A percentile compares a stretch with the other conserved stretches of the same genome.
Conservation (phyloP, 2,797 vertebrate species). For the Danio choprae region DNA sequence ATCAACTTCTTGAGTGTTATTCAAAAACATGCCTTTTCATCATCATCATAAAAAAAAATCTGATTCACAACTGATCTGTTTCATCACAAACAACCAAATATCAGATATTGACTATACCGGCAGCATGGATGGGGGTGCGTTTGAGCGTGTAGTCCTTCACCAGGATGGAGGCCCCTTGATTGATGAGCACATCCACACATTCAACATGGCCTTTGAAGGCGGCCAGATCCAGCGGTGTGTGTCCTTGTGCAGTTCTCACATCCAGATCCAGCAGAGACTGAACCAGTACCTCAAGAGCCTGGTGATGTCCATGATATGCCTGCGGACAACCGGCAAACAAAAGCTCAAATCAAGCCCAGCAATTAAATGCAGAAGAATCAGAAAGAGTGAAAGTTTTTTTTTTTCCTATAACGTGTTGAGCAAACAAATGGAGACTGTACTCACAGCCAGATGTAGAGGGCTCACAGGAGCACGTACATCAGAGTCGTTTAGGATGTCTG, state of each 20-base stretch:
- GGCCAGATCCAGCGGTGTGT: constrained; percentile 94
- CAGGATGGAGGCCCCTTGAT: constrained; percentile 96
- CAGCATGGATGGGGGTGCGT: constrained; percentile 96
- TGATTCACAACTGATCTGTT: not conserved
- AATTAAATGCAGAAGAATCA: not conserved
- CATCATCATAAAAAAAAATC: not conserved
- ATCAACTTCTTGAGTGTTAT: not conserved
- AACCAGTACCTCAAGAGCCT: constrained; percentile 95
- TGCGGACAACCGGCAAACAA: constrained; percentile 57
- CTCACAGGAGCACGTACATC: constrained; percentile 93
- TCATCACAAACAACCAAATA: not conserved
- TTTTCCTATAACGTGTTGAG: not conserved
- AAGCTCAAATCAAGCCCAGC: not conserved
- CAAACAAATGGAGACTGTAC: constrained; percentile 65
- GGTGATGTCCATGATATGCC: constrained; percentile 98
- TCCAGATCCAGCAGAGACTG: constrained; percentile 96
- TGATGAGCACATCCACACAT: constrained; percentile 97
- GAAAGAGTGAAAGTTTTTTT: not conserved
- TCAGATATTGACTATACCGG: constrained; percentile 77
- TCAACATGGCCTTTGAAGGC: constrained; percentile 97
- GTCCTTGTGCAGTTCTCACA: constrained; percentile 91
- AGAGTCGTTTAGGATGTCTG: constrained; percentile 93
- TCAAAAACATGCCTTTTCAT: not conserved
- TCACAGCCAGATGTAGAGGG: constrained; percentile 96
- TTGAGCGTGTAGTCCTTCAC: constrained; percentile 95